A percentile compares a stretch with the other conserved stretches of the same genome.
Conservation (phyloP, 2,888 invertebrate genomes). For the Crocallis elinguaria region DNA sequence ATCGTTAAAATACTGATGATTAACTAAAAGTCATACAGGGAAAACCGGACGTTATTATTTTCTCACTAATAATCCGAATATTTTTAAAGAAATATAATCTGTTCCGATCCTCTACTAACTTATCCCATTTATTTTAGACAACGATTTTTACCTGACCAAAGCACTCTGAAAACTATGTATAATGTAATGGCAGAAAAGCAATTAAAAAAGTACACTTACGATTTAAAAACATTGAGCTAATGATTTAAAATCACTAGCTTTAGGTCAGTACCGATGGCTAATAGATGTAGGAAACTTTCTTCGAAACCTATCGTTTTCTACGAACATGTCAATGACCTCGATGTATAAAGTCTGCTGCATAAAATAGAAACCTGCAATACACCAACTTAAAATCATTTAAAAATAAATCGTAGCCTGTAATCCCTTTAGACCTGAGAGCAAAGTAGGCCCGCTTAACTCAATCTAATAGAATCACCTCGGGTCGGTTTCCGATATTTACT, state of each 20-base stretch:
- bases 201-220: no score
- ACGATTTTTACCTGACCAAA: neutral
- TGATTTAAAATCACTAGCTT: no score
- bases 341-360: neutral
- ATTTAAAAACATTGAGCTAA: no score
- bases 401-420: slow-evolving; percentile 53
- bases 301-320: no score
- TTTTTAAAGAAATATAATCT: neutral
- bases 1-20: slow-evolving; percentile 2
- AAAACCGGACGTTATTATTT: neutral
- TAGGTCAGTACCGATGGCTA: no score
- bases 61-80: neutral
- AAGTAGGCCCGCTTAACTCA: slow-evolving; percentile 71
- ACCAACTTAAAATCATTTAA: slow-evolving; percentile 34
- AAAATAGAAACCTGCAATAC: neutral
- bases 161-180: neutral
- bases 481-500: slow-evolving; percentile 83
- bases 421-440: slow-evolving; percentile 57
- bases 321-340: no score
- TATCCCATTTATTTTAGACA: neutral
- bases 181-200: no score
- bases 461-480: slow-evolving; percentile 81
- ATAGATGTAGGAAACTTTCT: no score
- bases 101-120: neutral
- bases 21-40: neutral